Percentiles rank a stretch among this genome's conserved stretches.
These are phyloP conservation scores for Hemichromis elongatus DNA, from an alignment of 2,113 vertebrate genomes.

Conservation along the genomic window DNA sequence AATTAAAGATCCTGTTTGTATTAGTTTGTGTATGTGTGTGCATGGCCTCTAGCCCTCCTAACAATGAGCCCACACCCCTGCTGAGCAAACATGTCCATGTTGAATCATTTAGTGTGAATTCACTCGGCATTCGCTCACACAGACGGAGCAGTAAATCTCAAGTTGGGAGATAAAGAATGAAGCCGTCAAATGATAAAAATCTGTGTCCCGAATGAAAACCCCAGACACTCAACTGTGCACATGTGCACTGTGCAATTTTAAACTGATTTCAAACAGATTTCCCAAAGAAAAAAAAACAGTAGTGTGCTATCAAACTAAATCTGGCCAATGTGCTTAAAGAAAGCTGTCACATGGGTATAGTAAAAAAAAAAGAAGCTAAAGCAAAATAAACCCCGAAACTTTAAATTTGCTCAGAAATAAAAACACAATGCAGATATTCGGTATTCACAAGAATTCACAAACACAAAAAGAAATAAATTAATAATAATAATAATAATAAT, in stretches of 20 bases:
- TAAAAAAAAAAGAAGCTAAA: background rate
- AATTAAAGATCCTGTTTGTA: background rate
- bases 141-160: background rate
- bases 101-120: constrained; percentile 49
- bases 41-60: background rate
- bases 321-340: background rate
- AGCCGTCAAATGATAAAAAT: background rate
- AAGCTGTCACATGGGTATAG: background rate
- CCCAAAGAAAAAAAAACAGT: background rate
- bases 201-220: background rate
- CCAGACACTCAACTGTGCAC: background rate
- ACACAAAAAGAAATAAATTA: too few species aligned
- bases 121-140: background rate
- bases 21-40: background rate
- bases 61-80: background rate
- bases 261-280: background rate
- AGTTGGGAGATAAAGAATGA: constrained; percentile 5
- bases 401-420: background rate
- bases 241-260: background rate
- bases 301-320: background rate
- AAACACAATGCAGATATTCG: background rate
- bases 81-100: constrained; percentile 7
- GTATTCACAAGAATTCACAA: background rate
- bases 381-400: background rate
- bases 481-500: too few species aligned